These are phyloP conservation scores for Diogma glabrata DNA, from an alignment of 2,888 invertebrate genomes.

Conservation along the genomic window DNA sequence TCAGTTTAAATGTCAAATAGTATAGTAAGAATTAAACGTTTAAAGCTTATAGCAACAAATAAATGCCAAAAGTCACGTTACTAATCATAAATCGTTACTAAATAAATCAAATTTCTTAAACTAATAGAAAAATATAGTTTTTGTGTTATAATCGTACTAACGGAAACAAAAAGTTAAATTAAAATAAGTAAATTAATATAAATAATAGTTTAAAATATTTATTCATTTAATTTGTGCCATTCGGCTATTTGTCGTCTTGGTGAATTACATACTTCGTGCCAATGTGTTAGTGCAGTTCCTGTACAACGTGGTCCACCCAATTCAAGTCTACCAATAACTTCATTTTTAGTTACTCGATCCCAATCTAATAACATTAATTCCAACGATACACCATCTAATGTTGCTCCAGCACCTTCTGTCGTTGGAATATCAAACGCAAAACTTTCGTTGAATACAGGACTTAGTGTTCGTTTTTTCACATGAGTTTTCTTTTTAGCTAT, in stretches of 20 bases:
- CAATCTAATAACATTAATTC: conserved; percentile 62
- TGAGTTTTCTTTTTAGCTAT: conserved; percentile 99
- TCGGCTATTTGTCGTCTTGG: conserved; percentile 97
- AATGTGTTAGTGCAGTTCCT: conserved; percentile 82
- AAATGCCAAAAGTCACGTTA: no score
- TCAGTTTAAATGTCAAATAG: no score
- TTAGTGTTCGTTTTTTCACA: conserved; percentile 93
- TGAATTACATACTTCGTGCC: conserved; percentile 95
- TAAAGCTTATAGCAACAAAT: no score
- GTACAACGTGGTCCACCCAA: conserved; percentile 71
- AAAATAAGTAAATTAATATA: conserved; percentile 2
- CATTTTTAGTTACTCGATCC: conserved; percentile 98
- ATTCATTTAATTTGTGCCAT: conserved; percentile 97
- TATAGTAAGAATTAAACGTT: no score
- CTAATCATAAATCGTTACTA: no score
- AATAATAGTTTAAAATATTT: conserved; percentile 26
- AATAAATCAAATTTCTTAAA: no score
- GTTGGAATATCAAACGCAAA: conserved; percentile 95
- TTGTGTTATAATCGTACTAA: no score
- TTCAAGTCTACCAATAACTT: conserved; percentile 91
- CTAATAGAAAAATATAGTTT: no score
- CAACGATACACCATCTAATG: conserved; percentile 35
- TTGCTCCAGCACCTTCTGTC: conserved; percentile 41
- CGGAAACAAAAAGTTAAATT: no score
- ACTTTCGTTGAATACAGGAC: conserved; percentile 98